Conservation (phyloP, 2,113 vertebrate species). For the Oncorhynchus tshawytscha region DNA sequence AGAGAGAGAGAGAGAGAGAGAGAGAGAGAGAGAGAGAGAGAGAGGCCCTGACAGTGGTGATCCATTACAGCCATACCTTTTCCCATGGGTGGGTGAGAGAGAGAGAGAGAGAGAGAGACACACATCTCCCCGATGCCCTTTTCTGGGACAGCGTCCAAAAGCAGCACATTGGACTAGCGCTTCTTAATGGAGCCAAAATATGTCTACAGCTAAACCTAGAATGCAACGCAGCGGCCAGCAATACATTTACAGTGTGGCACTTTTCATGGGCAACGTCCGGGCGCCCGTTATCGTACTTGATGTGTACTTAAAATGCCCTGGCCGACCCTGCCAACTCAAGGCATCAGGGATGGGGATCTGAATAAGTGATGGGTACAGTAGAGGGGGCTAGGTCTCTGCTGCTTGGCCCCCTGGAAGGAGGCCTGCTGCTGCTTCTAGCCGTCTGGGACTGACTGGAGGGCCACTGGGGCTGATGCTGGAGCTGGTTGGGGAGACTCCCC, state of each 20-base stretch:
- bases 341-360: no score
- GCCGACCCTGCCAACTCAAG: no score
- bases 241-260: neutral
- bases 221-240: neutral
- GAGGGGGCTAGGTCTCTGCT: no score
- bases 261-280: neutral
- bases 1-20: no score
- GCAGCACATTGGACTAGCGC: neutral
- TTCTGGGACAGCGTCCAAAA: neutral
- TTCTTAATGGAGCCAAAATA: neutral
- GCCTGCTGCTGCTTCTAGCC: no score
- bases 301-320: no score
- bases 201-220: neutral
- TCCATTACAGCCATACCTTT: neutral
- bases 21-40: neutral
- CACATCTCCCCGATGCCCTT: neutral
- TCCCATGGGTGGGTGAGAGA: neutral
- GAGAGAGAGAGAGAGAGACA: neutral
- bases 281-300: slow-evolving; percentile 11
- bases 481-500: no score
- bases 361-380: no score
- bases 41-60: no score
- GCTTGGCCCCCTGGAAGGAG: no score
- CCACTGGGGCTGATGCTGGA: no score
- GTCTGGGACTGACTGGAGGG: no score